Percentiles rank a stretch among this genome's conserved stretches.
Evolutionary conservation across 2,113 vertebrate species (phyloP).

Genomic region (Centropristis striata): DNA sequence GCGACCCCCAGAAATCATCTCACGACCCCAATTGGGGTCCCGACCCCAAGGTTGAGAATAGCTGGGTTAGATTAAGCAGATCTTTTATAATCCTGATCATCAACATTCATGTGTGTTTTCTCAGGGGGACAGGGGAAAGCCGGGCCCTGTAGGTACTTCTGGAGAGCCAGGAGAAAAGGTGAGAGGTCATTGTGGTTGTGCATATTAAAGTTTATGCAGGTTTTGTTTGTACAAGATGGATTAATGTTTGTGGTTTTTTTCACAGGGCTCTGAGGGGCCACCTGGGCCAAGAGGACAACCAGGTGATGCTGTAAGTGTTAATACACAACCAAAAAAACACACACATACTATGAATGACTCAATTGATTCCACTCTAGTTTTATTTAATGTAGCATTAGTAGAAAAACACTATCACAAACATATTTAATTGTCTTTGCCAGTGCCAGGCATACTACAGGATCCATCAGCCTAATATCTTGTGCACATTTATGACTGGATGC

Average conservation of each 20-base stretch:
- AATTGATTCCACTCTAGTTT: not conserved
- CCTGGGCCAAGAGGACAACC: conserved; percentile 84
- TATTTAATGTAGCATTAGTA: not conserved
- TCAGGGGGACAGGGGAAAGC: conserved; percentile 82
- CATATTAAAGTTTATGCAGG: not conserved
- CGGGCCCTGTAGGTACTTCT: conserved; percentile 69
- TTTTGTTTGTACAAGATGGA: not conserved
- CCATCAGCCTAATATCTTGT: no score
- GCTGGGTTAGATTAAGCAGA: not conserved
- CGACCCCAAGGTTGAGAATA: no score
- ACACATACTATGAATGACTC: not conserved
- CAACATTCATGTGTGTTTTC: conserved; percentile 22
- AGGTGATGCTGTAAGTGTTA: conserved; percentile 83
- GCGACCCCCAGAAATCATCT: no score
- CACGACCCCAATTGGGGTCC: no score
- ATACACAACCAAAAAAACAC: not conserved
- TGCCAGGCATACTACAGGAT: no score
- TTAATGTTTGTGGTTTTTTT: conserved; percentile 4
- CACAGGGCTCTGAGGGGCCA: conserved; percentile 83
- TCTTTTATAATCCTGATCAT: not conserved
- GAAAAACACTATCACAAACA: no score
- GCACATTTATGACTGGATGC: no score
- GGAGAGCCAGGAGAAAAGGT: conserved; percentile 91
- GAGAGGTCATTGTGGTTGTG: not conserved
- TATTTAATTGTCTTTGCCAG: not conserved